A percentile compares a stretch with the other conserved stretches of the same genome.
phyloP scores from a whole-genome alignment of 1,140 invertebrate species.

The Caerostris darwini region DNA sequence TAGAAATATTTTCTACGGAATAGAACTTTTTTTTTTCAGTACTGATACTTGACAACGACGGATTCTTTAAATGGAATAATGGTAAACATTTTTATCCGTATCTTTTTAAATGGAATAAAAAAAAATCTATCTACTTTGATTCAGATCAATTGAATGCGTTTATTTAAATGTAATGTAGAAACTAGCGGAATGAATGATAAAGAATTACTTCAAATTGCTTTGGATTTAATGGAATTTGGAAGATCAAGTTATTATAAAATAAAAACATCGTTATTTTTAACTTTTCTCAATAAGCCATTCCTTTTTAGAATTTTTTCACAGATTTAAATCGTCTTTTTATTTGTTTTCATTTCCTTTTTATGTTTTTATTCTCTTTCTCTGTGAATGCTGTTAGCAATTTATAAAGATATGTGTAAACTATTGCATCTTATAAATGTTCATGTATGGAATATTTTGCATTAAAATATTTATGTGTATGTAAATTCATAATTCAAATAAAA shows the following conservation, averaged over 20 bases:
- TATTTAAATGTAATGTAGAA: neutral
- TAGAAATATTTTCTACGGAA: conserved; percentile 54
- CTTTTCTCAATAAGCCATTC: no score
- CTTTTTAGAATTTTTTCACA: no score
- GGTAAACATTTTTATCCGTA: neutral
- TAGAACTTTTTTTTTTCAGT: conserved; percentile 17
- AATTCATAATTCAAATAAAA: no score
- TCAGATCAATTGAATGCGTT: neutral
- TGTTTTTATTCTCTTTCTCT: no score
- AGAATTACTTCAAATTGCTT: neutral
- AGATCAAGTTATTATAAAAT: neutral
- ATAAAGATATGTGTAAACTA: no score
- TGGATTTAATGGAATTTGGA: neutral
- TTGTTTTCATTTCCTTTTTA: no score
- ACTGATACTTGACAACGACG: neutral
- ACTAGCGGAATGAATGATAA: neutral
- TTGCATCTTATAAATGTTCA: no score
- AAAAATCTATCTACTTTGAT: neutral
- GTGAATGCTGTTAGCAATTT: no score
- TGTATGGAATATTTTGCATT: no score
- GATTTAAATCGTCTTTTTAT: no score
- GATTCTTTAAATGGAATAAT: conserved; percentile 6
- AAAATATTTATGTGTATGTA: no score
- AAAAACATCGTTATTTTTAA: neutral
- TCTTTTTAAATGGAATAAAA: neutral